Percentiles rank a stretch among this genome's conserved stretches.
phyloP scores from a whole-genome alignment of 2,888 invertebrate species.

The Agrotis exclamationis region DNA sequence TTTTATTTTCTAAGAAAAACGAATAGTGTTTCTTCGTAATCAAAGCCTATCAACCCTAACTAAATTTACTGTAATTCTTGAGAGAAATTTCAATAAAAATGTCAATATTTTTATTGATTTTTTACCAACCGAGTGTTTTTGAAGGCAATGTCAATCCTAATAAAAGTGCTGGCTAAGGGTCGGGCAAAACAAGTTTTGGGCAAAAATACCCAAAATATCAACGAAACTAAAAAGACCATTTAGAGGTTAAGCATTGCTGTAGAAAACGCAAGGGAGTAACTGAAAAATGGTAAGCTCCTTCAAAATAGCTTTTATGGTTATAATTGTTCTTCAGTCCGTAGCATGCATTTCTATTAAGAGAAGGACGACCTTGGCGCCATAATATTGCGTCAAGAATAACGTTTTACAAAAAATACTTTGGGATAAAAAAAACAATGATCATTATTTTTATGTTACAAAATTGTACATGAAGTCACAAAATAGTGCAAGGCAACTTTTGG shows the following conservation, averaged over 20 bases:
- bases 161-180: not conserved
- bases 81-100: not conserved
- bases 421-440: too few relatives aligned
- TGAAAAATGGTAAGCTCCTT: too few relatives aligned
- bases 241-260: not conserved
- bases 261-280: not conserved
- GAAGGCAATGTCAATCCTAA: conserved; percentile 10
- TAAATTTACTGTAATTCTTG: not conserved
- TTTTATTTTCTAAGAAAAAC: not conserved
- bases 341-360: too few relatives aligned
- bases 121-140: not conserved
- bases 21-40: not conserved
- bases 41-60: not conserved
- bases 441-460: too few relatives aligned
- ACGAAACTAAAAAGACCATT: not conserved
- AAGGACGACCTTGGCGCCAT: too few relatives aligned
- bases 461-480: too few relatives aligned
- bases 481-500: too few relatives aligned
- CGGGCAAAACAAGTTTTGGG: conserved; percentile 5
- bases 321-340: too few relatives aligned
- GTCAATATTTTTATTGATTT: not conserved
- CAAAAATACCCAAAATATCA: conserved; percentile 1
- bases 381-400: too few relatives aligned
- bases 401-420: too few relatives aligned
- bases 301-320: not conserved